Percentiles rank a stretch among this genome's conserved stretches.
Evolutionary conservation across 1,140 invertebrate genomes (phyloP).

Genomic region (Pogonus chalceus): DNA sequence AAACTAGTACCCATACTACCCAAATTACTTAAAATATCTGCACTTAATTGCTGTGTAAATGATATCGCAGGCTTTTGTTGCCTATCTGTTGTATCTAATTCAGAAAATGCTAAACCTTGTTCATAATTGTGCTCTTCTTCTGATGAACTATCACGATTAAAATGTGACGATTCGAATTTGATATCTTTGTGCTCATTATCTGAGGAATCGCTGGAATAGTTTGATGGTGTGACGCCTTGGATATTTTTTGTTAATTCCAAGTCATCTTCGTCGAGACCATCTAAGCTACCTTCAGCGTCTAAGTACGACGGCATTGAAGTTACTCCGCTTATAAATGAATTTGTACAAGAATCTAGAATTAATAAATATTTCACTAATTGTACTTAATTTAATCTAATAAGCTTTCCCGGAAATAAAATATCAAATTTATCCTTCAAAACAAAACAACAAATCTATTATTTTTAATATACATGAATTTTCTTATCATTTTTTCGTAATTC

Average conservation of each 20-base stretch:
- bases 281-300: constrained; percentile 20
- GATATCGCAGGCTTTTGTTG: neutral
- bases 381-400: no score
- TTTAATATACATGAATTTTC: no score
- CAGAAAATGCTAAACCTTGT: constrained; percentile 18
- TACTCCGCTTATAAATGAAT: constrained; percentile 23
- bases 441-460: no score
- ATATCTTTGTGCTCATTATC: constrained; percentile 25
- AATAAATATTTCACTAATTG: no score
- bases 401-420: no score
- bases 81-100: constrained; percentile 13
- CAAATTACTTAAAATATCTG: constrained; percentile 15
- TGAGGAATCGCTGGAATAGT: constrained; percentile 24
- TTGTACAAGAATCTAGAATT: constrained; percentile 26
- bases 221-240: constrained; percentile 11
- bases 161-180: constrained; percentile 24
- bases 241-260: constrained; percentile 11
- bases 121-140: constrained; percentile 20
- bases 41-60: neutral
- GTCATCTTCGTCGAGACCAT: constrained; percentile 27
- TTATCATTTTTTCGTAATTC: no score
- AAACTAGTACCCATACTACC: constrained; percentile 12
- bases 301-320: constrained; percentile 27
- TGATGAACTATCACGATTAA: constrained; percentile 24
- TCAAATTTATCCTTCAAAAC: no score